Evolutionary conservation across 2,888 invertebrate species (phyloP).

Genomic region (Ormyrus thymus): DNA sequence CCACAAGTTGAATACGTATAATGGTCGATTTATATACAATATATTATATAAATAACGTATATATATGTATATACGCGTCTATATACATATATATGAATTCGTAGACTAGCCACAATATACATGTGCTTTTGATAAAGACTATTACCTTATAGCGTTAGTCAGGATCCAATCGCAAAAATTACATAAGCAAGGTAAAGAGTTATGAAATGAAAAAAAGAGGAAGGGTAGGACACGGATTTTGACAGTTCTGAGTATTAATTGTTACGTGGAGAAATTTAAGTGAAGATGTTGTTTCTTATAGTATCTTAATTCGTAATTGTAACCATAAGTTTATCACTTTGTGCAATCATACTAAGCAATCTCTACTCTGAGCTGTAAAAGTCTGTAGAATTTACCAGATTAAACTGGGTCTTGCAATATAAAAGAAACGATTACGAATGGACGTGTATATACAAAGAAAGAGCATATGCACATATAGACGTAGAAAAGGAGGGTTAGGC

Average conservation of each 20-base stretch:
- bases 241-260: not conserved
- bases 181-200: conserved; percentile 54
- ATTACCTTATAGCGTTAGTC: conserved; percentile 63
- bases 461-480: not conserved
- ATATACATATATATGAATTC: conserved; percentile 67
- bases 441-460: conserved; percentile 22
- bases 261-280: not conserved
- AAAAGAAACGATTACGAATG: conserved; percentile 3
- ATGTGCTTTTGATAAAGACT: conserved; percentile 74
- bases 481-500: conserved; percentile 1
- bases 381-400: conserved; percentile 5
- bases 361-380: conserved; percentile 16
- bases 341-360: not conserved
- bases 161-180: conserved; percentile 65
- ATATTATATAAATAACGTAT: conserved; percentile 58
- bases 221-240: not conserved
- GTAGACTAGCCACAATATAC: conserved; percentile 71
- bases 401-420: not conserved
- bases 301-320: too few relatives aligned
- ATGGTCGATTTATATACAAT: conserved; percentile 62
- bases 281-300: not conserved
- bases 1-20: conserved; percentile 54
- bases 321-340: too few relatives aligned
- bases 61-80: not conserved
- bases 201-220: conserved; percentile 22